These are phyloP conservation scores for Caenorhabditis virilis DNA, from an alignment of 2,888 invertebrate species.

Conservation along the genomic window DNA sequence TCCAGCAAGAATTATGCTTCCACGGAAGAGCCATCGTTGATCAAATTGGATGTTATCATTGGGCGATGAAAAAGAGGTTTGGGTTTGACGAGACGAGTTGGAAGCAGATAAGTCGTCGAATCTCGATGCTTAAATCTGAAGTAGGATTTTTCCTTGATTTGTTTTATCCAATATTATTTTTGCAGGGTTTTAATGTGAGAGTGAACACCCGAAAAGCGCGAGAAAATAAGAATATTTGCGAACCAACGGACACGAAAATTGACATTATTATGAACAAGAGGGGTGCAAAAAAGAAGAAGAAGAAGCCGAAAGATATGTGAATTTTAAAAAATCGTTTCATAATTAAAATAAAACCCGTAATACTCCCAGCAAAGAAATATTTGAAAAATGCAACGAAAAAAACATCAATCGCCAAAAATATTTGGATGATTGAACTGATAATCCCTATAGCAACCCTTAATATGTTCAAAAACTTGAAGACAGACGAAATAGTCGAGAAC, in stretches of 20 bases:
- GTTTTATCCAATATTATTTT: not conserved
- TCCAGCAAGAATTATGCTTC: not conserved
- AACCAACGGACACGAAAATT: not conserved
- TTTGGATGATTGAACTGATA: conserved; percentile 59
- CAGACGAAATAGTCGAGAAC: conserved; percentile 63
- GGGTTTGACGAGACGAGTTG: conserved; percentile 24
- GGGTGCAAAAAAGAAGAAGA: conserved; percentile 1
- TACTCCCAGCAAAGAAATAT: not conserved
- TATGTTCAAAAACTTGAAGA: conserved; percentile 50
- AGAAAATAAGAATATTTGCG: not conserved
- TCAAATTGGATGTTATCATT: conserved; percentile 4
- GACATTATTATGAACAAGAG: not conserved
- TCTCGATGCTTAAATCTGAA: conserved; percentile 13
- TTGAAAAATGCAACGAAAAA: not conserved
- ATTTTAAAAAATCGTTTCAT: not conserved
- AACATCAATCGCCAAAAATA: conserved; percentile 62
- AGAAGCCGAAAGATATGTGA: conserved; percentile 4
- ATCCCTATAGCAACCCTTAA: conserved; percentile 49
- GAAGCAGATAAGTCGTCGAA: conserved; percentile 22
- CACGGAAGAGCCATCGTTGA: not conserved
- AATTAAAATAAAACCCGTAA: not conserved
- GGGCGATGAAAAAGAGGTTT: conserved; percentile 32
- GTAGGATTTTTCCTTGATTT: too few relatives aligned
- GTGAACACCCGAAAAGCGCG: conserved; percentile 2
- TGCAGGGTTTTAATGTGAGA: conserved; percentile 1